phyloP scores from a whole-genome alignment of 2,797 vertebrate genomes.

The Malurus splendens region DNA sequence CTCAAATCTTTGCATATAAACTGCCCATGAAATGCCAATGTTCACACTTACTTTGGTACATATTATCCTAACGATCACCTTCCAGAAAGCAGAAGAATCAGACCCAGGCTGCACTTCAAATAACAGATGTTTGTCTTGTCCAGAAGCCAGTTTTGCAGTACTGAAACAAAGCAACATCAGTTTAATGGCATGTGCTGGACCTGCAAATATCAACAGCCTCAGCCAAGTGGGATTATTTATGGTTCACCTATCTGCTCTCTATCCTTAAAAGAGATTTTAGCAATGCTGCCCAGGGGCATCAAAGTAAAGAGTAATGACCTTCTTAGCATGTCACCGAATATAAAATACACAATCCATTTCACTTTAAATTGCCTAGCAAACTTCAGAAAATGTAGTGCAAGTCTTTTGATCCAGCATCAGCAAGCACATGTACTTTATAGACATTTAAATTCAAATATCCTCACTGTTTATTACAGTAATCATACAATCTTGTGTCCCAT shows the following conservation, averaged over 20 bases:
- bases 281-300: neutral
- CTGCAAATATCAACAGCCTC: neutral
- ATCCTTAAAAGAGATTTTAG: neutral
- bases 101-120: constrained; percentile 95
- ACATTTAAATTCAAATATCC: neutral
- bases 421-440: neutral
- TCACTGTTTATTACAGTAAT: neutral
- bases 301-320: neutral
- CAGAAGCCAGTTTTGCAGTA: constrained; percentile 86
- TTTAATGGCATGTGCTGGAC: neutral
- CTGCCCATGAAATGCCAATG: neutral
- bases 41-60: constrained; percentile 89
- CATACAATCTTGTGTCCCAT: neutral
- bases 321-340: neutral
- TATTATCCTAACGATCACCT: constrained; percentile 88
- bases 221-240: neutral
- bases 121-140: constrained; percentile 92
- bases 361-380: neutral
- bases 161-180: constrained; percentile 69
- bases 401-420: neutral
- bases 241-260: neutral
- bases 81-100: constrained; percentile 93
- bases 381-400: neutral
- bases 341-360: neutral
- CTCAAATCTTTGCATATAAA: neutral